Conservation (phyloP, 92 coral and sea anemone species). For the Virgularia gustaviana region DNA sequence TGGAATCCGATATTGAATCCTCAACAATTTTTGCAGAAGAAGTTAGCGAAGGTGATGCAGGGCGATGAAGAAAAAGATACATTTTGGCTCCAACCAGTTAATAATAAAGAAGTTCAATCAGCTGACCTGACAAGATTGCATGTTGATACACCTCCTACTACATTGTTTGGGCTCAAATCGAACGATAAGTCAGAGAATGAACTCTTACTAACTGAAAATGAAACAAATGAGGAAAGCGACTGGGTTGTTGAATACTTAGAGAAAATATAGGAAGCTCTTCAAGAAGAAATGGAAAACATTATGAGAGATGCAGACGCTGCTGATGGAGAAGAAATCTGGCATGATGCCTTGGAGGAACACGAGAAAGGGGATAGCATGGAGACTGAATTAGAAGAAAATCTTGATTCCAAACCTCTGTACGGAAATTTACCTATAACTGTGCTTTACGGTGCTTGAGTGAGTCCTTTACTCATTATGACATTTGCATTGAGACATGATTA, state of each 20-base stretch:
- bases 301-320: neutral
- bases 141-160: neutral
- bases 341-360: constrained; percentile 10
- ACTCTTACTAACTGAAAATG: neutral
- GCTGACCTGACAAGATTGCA: neutral
- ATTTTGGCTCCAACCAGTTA: neutral
- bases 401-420: constrained; percentile 52
- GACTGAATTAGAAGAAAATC: constrained; percentile 1
- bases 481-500: constrained; percentile 41
- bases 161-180: neutral
- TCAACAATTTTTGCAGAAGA: neutral
- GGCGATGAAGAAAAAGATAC: neutral
- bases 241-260: constrained; percentile 11
- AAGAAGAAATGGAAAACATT: constrained; percentile 15
- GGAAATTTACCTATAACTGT: constrained; percentile 52
- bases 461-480: too few relatives aligned
- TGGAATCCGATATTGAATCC: neutral
- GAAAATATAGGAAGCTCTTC: constrained; percentile 12
- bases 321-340: constrained; percentile 19
- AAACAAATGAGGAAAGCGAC: constrained; percentile 4
- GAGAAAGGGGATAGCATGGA: neutral
- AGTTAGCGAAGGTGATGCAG: neutral
- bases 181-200: neutral
- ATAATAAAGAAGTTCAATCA: neutral
- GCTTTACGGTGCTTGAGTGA: too few relatives aligned